Conservation (phyloP, 2,113 vertebrate species). For the Pardalotus punctatus region DNA sequence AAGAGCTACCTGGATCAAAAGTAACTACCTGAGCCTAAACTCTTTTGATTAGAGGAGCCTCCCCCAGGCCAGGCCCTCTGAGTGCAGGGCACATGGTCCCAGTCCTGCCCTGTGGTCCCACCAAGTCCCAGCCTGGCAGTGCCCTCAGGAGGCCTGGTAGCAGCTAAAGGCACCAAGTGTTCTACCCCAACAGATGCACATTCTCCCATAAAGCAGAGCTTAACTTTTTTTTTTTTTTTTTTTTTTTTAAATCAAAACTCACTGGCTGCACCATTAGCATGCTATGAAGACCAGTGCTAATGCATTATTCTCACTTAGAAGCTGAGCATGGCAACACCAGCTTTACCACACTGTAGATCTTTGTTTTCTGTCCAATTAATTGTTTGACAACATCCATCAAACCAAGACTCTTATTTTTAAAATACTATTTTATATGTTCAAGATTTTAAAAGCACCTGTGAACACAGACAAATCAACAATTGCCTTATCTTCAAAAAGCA, state of each 20-base stretch:
- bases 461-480: not conserved
- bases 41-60: not conserved
- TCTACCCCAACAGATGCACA: slow-evolving; percentile 4
- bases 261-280: not conserved
- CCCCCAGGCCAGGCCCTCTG: not conserved
- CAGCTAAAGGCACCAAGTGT: not conserved
- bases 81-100: not conserved
- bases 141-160: not conserved
- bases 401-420: not conserved
- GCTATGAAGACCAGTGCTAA: slow-evolving; percentile 4
- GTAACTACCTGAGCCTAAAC: not conserved
- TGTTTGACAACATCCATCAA: not conserved
- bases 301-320: slow-evolving; percentile 26
- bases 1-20: not conserved
- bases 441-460: not conserved
- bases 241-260: not conserved
- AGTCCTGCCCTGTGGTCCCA: not conserved
- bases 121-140: rapidly evolving
- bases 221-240: not conserved
- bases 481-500: not conserved
- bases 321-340: not conserved
- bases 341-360: not conserved
- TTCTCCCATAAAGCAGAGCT: not conserved
- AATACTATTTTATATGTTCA: not conserved
- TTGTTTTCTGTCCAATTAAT: not conserved